Evolutionary conservation across 2,888 invertebrate species (phyloP).

Genomic region (Neoscelio sp.): DNA sequence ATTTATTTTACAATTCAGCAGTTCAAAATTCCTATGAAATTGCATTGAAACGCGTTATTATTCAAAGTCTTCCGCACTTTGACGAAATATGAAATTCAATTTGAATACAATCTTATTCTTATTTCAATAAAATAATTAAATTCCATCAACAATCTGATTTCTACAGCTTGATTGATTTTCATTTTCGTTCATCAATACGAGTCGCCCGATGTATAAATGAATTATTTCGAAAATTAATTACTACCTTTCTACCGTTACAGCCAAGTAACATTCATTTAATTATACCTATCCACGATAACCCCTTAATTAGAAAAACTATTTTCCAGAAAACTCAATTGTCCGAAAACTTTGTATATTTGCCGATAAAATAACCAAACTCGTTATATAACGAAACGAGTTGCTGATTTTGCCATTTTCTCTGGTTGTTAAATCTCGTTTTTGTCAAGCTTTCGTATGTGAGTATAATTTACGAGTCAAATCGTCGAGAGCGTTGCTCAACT

Average conservation of each 20-base stretch:
- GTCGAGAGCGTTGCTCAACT: conserved; percentile 23
- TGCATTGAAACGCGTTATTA: conserved; percentile 61
- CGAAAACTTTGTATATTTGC: no score
- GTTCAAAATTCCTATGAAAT: conserved; percentile 59
- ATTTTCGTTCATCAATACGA: conserved; percentile 17
- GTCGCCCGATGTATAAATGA: neutral
- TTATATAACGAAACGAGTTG: conserved; percentile 18
- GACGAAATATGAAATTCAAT: conserved; percentile 61
- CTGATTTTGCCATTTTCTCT: conserved; percentile 28
- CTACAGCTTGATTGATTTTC: conserved; percentile 20
- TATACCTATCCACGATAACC: no score
- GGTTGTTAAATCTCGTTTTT: conserved; percentile 11
- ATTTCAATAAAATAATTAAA: conserved; percentile 60
- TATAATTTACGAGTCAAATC: conserved; percentile 47
- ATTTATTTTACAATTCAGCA: conserved; percentile 60
- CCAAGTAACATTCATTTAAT: no score
- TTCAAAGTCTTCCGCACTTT: conserved; percentile 55
- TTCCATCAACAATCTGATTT: conserved; percentile 25
- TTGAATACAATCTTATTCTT: conserved; percentile 41
- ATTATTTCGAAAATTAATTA: conserved; percentile 13
- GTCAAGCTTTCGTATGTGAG: conserved; percentile 16
- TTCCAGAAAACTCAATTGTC: no score
- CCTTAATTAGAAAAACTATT: neutral
- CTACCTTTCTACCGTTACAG: conserved; percentile 15
- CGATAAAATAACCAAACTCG: no score